phyloP scores from a whole-genome alignment of 2,888 invertebrate species.

The Eremobia ochroleuca region DNA sequence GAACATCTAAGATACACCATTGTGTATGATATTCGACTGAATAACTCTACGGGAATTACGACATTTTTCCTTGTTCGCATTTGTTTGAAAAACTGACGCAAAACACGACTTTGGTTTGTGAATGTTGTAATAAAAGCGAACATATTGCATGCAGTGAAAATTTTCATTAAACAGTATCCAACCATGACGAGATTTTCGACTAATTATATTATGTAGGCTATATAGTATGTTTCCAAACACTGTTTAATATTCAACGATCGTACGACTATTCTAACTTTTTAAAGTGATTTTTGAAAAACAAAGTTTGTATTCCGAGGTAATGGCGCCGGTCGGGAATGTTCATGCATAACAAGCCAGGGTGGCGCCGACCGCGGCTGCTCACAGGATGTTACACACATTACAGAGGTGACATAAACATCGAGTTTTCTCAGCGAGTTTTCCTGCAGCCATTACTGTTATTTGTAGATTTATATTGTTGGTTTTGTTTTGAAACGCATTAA shows the following conservation, averaged over 20 bases:
- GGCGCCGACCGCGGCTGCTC: slow-evolving; percentile 39
- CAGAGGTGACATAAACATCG: slow-evolving; percentile 27
- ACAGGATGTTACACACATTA: slow-evolving; percentile 39
- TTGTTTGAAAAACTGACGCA: slow-evolving; percentile 35
- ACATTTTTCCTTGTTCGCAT: slow-evolving; percentile 46
- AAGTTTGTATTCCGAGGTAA: slow-evolving; percentile 21
- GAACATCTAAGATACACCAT: slow-evolving; percentile 65
- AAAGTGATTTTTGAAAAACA: slow-evolving; percentile 31
- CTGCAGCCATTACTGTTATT: slow-evolving; percentile 6
- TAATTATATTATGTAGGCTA: not conserved
- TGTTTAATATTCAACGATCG: slow-evolving; percentile 20
- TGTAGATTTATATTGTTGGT: slow-evolving; percentile 15
- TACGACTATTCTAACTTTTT: slow-evolving; percentile 12
- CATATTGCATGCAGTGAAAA: slow-evolving; percentile 16
- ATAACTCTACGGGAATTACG: slow-evolving; percentile 44
- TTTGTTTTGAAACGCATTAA: slow-evolving; percentile 1
- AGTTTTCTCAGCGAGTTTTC: slow-evolving; percentile 18
- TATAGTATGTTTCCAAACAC: not conserved
- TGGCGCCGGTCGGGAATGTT: slow-evolving; percentile 36
- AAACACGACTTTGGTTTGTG: slow-evolving; percentile 16
- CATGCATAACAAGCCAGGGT: slow-evolving; percentile 48
- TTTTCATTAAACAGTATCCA: slow-evolving; percentile 14
- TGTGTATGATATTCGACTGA: slow-evolving; percentile 59
- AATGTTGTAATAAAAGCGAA: slow-evolving; percentile 40
- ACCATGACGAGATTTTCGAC: not conserved